Base-by-base conservation (phyloP, 1,140 invertebrate genomes). In the Mesaphorura yosii region DNA sequence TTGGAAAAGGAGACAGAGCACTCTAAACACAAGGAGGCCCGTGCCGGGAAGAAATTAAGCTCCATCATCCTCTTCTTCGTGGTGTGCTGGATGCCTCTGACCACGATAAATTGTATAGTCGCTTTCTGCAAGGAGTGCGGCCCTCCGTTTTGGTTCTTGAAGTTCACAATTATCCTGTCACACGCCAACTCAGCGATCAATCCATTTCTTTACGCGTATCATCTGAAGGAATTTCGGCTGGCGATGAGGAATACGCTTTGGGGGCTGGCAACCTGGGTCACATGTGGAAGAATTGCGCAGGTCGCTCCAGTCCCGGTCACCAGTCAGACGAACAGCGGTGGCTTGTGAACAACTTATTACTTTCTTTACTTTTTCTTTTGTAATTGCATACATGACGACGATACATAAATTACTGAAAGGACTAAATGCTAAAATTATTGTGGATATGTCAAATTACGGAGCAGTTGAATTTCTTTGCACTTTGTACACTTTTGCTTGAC, bases 151-250 rank as follows among this genome's bases (percentile, higher is more conserved):
- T 71, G 77, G 10, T 65, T 88, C 17, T 78, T 84, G 38, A 77
- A 86, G 39, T 80, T 82, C 58, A 84, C 83, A 65, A 90, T 91
- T 48, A 84, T 90, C 49, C 73, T 92, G n/a, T 88, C 86, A 0
- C 88, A 91, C 64, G 69, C 86, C 3, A 92, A 91, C 68, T 90
- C 87, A 0, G 86, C 84, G 0, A 81, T 86, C 1, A 91, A 90
- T 68, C 88, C 88, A 0, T 67, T 90, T 4, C 70, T 92, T 2
- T 92, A 91, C 66, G 88, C 88, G 14, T 92, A 89, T 64, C 86
- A 90, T 64, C 74, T 91, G 46, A 83, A 82, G 66, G 88, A 88
- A 64, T 90, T 90, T 64, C 73, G 29, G 19, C 17, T 34, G 46
- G 29, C 41, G n/a, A 48, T 61, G 55, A 49, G 28, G 49, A 41